A percentile compares a stretch with the other conserved stretches of the same genome.
Evolutionary conservation across 2,888 invertebrate species (phyloP).

Genomic region (Arctia plantaginis): DNA sequence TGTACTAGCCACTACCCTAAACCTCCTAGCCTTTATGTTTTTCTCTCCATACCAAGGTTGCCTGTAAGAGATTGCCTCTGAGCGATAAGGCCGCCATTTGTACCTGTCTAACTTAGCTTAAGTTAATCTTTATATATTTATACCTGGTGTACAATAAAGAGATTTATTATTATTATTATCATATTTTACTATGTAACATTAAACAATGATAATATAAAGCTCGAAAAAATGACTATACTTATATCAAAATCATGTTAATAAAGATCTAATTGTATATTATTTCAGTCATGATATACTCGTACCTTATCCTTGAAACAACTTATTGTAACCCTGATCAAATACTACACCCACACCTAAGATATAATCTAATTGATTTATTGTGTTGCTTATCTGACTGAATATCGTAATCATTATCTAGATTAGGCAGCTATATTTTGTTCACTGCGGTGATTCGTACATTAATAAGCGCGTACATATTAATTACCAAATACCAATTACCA

Average conservation of each 20-base stretch:
- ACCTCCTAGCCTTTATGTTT: too few relatives aligned
- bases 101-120: too few relatives aligned
- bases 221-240: too few relatives aligned
- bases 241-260: neutral
- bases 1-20: too few relatives aligned
- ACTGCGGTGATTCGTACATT: neutral
- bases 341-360: neutral
- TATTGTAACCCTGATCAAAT: neutral
- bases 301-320: neutral
- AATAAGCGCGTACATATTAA: neutral
- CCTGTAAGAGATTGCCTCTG: too few relatives aligned
- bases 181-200: too few relatives aligned
- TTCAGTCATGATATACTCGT: neutral
- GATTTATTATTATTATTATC: too few relatives aligned
- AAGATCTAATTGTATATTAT: neutral
- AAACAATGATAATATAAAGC: neutral
- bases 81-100: too few relatives aligned
- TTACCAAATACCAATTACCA: too few relatives aligned
- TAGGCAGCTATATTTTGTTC: neutral
- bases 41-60: too few relatives aligned
- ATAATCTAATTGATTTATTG: slow-evolving; percentile 2
- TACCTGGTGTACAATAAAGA: too few relatives aligned
- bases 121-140: too few relatives aligned
- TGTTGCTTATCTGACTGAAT: neutral
- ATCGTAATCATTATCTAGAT: neutral